Conservation (phyloP, 2,113 vertebrate species). For the Romanogobio albipinnatus region DNA sequence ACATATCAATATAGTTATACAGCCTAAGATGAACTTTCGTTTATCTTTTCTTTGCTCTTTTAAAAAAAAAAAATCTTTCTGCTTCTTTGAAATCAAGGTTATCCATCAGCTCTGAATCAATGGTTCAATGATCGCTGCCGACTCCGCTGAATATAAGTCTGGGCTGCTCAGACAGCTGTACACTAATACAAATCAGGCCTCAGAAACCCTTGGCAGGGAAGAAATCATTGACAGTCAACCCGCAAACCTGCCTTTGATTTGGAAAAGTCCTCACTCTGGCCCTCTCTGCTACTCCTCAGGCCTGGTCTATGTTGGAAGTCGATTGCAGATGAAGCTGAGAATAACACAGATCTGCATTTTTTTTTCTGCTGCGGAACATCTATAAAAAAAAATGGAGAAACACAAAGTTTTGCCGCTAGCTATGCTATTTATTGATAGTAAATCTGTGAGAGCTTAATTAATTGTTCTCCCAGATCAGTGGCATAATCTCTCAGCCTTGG, state of each 20-base stretch:
- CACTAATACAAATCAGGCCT: conserved; percentile 68
- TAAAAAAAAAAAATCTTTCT: neutral
- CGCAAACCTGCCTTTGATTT: conserved; percentile 71
- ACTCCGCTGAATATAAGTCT: conserved; percentile 71
- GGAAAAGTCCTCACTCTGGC: conserved; percentile 59
- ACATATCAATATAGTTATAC: neutral
- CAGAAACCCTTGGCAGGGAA: conserved; percentile 60
- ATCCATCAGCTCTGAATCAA: conserved; percentile 75
- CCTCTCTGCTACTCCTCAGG: conserved; percentile 47
- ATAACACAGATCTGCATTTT: conserved; percentile 56
- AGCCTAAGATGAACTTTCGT: neutral
- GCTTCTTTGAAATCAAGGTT: conserved; percentile 56
- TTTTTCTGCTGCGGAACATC: conserved; percentile 51
- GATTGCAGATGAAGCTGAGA: conserved; percentile 60
- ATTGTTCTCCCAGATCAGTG: conserved; percentile 76
- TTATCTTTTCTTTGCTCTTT: neutral
- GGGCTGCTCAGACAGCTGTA: conserved; percentile 62
- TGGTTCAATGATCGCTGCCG: conserved; percentile 72
- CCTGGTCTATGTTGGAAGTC: conserved; percentile 49
- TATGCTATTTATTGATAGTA: conserved; percentile 76
- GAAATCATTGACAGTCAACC: conserved; percentile 73
- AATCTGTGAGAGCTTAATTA: conserved; percentile 76
- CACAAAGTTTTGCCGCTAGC: conserved; percentile 63
- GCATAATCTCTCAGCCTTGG: conserved; percentile 69
- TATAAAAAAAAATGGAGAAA: conserved; percentile 58